Conservation (phyloP, 2,113 vertebrate genomes). For the Zosterops pallidus region DNA sequence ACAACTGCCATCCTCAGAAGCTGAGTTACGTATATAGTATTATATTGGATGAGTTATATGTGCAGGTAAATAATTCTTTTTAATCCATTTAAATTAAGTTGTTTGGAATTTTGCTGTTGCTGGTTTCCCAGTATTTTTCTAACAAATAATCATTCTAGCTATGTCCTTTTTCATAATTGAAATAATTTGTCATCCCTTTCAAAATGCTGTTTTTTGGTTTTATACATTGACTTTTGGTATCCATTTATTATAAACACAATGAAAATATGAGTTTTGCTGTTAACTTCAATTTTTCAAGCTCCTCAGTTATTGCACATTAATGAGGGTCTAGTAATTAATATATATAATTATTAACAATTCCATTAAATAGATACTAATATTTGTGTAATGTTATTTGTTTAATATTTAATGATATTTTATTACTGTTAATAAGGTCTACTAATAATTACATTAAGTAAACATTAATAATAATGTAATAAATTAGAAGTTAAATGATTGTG, state of each 20-base stretch:
- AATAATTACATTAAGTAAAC: not conserved
- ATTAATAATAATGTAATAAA: not conserved
- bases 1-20: not conserved
- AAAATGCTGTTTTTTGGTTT: not conserved
- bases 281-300: not conserved
- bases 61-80: not conserved
- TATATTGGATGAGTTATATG: not conserved
- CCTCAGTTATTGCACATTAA: not conserved
- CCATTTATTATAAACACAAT: not conserved
- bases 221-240: not conserved
- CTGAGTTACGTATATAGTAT: not conserved
- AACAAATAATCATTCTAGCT: not conserved
- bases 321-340: not conserved
- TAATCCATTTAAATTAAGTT: not conserved
- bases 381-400: not conserved
- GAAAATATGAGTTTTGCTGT: not conserved
- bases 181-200: not conserved
- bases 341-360: not conserved
- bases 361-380: not conserved
- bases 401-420: not conserved
- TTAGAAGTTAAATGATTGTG: not conserved
- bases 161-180: not conserved
- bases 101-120: not conserved
- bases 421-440: not conserved
- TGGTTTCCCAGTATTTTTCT: not conserved